A percentile compares a stretch with the other conserved stretches of the same genome.
Conservation (phyloP, 1,140 invertebrate genomes). For the Drosophila tsacasi region DNA sequence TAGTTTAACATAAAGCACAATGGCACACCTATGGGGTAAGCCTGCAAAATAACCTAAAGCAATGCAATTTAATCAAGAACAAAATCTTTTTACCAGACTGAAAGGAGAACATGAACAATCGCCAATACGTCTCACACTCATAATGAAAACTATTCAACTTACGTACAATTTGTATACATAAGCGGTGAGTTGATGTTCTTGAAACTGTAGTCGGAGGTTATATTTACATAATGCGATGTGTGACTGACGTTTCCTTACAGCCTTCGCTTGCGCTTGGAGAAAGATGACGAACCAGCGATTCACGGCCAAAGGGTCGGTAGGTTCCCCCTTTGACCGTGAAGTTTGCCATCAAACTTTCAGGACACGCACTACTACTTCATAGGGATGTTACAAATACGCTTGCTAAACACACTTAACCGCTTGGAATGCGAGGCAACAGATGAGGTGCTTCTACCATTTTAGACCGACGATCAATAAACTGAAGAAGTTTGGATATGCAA, state of each 20-base stretch:
- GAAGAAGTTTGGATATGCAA: background rate
- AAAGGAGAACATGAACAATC: background rate
- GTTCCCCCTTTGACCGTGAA: background rate
- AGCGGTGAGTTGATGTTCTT: background rate
- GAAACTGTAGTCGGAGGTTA: too few relatives aligned
- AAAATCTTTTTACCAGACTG: background rate
- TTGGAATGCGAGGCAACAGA: background rate
- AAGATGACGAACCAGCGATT: background rate
- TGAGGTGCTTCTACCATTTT: background rate
- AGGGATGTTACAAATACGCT: constrained; percentile 2
- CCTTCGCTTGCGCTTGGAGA: background rate
- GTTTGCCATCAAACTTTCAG: background rate
- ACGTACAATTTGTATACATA: background rate
- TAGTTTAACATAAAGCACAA: background rate
- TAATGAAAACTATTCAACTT: background rate
- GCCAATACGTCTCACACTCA: background rate
- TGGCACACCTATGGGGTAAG: background rate
- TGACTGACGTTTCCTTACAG: background rate
- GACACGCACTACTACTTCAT: background rate
- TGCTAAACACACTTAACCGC: background rate
- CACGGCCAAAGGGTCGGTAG: background rate
- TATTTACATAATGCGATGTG: too few relatives aligned
- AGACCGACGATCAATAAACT: background rate
- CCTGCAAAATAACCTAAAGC: background rate
- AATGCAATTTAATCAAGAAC: background rate